Conservation (phyloP, 2,113 vertebrate genomes). For the Xerus inauris region DNA sequence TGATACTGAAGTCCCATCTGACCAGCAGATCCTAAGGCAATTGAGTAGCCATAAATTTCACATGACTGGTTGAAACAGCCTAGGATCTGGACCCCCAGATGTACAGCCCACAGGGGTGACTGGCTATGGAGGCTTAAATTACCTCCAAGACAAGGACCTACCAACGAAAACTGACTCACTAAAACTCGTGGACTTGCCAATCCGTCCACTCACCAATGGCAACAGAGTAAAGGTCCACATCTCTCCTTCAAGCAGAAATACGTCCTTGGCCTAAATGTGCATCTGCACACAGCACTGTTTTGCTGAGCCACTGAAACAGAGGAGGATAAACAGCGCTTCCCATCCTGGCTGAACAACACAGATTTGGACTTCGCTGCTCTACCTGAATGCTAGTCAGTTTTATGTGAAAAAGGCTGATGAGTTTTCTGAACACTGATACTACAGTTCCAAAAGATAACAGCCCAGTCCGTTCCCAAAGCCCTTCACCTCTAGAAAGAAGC, state of each 20-base stretch:
- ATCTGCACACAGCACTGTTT: neutral
- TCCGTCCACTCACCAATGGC: neutral
- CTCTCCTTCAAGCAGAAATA: neutral
- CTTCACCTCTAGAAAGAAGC: neutral
- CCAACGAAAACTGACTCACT: neutral
- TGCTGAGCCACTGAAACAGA: neutral
- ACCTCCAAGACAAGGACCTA: slow-evolving; percentile 10
- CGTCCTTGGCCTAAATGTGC: neutral
- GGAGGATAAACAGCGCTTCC: neutral
- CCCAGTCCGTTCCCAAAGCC: neutral
- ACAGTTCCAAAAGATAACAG: neutral
- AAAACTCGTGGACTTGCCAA: neutral
- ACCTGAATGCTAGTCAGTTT: neutral
- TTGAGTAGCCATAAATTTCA: slow-evolving; percentile 28
- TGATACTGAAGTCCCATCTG: neutral
- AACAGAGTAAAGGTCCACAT: accelerated
- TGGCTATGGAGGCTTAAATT: neutral
- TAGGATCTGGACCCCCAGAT: neutral
- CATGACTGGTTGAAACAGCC: neutral
- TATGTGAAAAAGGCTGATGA: neutral
- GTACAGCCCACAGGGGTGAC: slow-evolving; percentile 15
- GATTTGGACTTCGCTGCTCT: slow-evolving; percentile 16
- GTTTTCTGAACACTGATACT: neutral
- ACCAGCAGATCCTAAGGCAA: slow-evolving; percentile 51
- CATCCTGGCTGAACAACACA: neutral